Evolutionary conservation across 2,113 vertebrate genomes (phyloP).

Genomic region (Sakesphorus luctuosus): DNA sequence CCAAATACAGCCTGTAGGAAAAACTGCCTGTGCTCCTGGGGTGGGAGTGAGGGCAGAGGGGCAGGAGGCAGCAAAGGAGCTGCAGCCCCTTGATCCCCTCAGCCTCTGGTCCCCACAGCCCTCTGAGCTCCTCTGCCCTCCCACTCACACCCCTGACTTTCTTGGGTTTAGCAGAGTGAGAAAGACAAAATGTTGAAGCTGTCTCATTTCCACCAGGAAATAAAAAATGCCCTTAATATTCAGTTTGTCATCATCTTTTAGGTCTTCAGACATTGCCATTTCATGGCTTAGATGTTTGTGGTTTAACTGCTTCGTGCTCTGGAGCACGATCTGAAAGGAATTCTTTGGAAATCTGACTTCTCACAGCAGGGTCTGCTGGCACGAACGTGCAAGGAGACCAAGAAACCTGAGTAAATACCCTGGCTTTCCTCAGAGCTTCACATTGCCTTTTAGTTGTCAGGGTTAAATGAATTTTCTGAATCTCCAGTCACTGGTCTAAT

Average conservation of each 20-base stretch:
- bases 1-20: background rate
- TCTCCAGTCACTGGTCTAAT: background rate
- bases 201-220: background rate
- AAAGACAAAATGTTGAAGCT: background rate
- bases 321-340: background rate
- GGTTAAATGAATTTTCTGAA: background rate
- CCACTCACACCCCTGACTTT: background rate
- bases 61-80: background rate
- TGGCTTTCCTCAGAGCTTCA: background rate
- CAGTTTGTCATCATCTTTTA: background rate
- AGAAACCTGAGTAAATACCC: background rate
- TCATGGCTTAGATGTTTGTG: background rate
- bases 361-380: accelerated
- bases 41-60: background rate
- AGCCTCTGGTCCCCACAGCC: background rate
- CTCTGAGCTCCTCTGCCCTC: background rate
- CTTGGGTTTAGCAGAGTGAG: background rate
- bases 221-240: background rate
- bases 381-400: background rate
- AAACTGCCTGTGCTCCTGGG: accelerated
- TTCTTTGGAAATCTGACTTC: background rate
- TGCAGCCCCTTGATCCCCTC: background rate
- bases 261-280: background rate
- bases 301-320: background rate
- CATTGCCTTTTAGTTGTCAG: background rate